Conservation (phyloP, 2,797 vertebrate species). For the Triplophysa bombifrons region DNA sequence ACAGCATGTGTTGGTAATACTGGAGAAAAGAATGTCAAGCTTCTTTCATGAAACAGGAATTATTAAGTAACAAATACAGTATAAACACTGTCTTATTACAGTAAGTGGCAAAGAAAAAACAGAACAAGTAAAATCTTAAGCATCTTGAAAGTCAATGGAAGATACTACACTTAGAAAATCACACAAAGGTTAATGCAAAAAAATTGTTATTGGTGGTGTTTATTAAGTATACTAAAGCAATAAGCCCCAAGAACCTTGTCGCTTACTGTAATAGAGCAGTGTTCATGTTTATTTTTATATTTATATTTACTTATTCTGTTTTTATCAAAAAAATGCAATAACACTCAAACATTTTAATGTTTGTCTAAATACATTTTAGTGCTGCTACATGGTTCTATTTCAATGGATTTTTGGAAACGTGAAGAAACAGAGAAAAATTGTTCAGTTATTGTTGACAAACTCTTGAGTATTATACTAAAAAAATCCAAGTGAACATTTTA, state of each 20-base stretch:
- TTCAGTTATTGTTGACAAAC: slow-evolving; percentile 27
- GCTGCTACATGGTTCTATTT: not conserved
- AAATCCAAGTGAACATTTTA: not conserved
- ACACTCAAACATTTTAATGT: too few relatives aligned
- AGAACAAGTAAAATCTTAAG: too few relatives aligned
- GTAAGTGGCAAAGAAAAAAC: not conserved
- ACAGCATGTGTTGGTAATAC: not conserved
- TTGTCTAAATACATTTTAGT: too few relatives aligned
- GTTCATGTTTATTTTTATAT: too few relatives aligned
- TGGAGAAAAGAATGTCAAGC: slow-evolving; percentile 9
- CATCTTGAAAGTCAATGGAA: not conserved
- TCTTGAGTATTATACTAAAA: slow-evolving; percentile 34
- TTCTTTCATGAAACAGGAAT: not conserved
- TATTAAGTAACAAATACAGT: not conserved
- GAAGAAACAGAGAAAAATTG: not conserved
- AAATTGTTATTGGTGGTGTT: too few relatives aligned
- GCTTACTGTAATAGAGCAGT: too few relatives aligned
- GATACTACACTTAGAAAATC: too few relatives aligned
- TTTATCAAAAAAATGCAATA: too few relatives aligned
- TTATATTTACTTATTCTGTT: too few relatives aligned
- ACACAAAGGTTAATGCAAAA: too few relatives aligned
- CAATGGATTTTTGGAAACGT: not conserved
- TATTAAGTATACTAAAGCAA: too few relatives aligned
- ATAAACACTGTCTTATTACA: not conserved
- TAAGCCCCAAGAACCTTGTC: too few relatives aligned